Conservation (phyloP, 2,113 vertebrate genomes). For the Ploceus nigricollis region DNA sequence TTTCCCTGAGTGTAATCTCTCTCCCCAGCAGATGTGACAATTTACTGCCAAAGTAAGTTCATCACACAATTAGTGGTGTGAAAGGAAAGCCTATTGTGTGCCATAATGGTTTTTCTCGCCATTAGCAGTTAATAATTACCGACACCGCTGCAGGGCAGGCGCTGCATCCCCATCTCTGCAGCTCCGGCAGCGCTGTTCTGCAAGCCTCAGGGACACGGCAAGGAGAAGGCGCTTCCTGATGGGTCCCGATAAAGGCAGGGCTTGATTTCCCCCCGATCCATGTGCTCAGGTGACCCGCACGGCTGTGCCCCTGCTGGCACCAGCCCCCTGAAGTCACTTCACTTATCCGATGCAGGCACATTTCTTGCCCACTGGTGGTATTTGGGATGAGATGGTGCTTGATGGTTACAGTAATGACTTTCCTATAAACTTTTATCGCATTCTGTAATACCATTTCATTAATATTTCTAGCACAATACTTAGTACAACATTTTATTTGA, state of each 20-base stretch:
- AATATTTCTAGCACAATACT: background rate
- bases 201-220: background rate
- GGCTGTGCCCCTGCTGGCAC: background rate
- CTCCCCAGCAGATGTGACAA: conserved; percentile 72
- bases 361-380: background rate
- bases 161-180: background rate
- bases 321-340: background rate
- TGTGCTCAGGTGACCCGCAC: rapidly evolving
- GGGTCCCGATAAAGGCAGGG: background rate
- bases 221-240: background rate
- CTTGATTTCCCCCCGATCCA: background rate
- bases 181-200: background rate
- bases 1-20: conserved; percentile 67
- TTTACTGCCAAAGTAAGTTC: conserved; percentile 71
- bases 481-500: background rate
- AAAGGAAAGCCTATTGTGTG: conserved; percentile 73
- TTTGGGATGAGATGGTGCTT: background rate
- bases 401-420: background rate
- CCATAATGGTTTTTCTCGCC: conserved; percentile 67
- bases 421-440: conserved; percentile 13
- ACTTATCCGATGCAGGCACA: background rate
- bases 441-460: background rate
- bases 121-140: conserved; percentile 77
- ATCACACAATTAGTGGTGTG: conserved; percentile 74
- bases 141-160: conserved; percentile 6